Evolutionary conservation across 2,113 vertebrate genomes (phyloP).

Genomic region (Rhynchomys soricoides): DNA sequence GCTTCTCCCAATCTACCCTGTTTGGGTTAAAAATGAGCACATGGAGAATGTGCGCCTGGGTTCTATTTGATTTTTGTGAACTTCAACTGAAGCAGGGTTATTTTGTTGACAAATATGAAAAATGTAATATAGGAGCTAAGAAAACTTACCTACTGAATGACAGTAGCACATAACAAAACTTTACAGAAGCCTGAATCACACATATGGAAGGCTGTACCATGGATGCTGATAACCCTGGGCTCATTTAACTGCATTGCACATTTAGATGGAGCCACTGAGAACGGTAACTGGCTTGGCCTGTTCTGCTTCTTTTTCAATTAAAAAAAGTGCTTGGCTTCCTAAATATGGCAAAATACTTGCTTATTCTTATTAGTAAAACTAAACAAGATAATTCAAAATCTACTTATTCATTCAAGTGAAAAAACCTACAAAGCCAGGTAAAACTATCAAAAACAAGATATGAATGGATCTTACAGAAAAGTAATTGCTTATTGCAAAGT

Average conservation of each 20-base stretch:
- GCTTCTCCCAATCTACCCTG: background rate
- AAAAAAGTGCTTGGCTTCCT: background rate
- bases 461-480: background rate
- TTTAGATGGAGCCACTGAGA: background rate
- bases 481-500: background rate
- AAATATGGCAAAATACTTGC: background rate
- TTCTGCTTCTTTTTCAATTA: background rate
- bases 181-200: background rate
- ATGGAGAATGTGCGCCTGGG: background rate
- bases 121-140: background rate
- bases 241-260: background rate
- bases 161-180: background rate
- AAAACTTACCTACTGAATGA: background rate
- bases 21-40: background rate
- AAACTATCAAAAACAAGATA: background rate
- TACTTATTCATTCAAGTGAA: background rate
- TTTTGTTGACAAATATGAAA: background rate
- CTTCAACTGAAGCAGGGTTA: slow-evolving; percentile 1
- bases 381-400: background rate
- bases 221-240: background rate
- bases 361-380: background rate
- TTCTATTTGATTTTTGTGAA: background rate
- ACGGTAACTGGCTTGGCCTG: background rate
- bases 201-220: too few relatives aligned
- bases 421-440: background rate